A percentile compares a stretch with the other conserved stretches of the same genome.
These are phyloP conservation scores for Lamprotornis superbus DNA, from an alignment of 2,113 vertebrate genomes.

Conservation along the genomic window DNA sequence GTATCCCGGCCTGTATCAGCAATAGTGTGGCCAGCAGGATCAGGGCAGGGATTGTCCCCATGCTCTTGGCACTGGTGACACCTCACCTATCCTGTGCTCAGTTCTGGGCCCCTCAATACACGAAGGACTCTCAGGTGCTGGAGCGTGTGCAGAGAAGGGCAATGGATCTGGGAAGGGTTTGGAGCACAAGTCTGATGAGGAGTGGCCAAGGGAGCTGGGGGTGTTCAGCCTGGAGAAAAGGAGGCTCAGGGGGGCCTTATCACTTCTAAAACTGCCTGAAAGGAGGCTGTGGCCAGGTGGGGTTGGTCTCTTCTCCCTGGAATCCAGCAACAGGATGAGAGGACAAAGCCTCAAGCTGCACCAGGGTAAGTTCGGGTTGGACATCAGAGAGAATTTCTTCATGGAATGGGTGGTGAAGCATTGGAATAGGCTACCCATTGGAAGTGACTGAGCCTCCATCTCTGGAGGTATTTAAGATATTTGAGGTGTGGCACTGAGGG, in stretches of 20 bases:
- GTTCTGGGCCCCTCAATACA: not conserved
- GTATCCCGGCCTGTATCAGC: not conserved
- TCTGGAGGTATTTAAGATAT: not conserved
- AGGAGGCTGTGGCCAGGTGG: too few species aligned
- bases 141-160: rapidly evolving
- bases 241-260: rapidly evolving
- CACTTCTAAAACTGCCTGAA: too few species aligned
- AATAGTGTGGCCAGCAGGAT: not conserved
- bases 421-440: not conserved
- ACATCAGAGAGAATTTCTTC: not conserved
- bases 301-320: not conserved
- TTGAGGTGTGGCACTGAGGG: too few species aligned
- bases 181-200: not conserved
- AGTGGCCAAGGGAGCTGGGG: too few species aligned
- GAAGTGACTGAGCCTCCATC: not conserved
- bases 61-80: not conserved
- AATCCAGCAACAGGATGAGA: rapidly evolving
- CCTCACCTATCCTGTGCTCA: too few species aligned
- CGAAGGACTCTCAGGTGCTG: not conserved
- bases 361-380: not conserved
- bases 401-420: not conserved
- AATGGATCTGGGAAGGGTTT: not conserved
- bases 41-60: too few species aligned
- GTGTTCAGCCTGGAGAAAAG: not conserved
- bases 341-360: not conserved